Conservation (phyloP, 2,888 invertebrate species). For the Gari tellinella region DNA sequence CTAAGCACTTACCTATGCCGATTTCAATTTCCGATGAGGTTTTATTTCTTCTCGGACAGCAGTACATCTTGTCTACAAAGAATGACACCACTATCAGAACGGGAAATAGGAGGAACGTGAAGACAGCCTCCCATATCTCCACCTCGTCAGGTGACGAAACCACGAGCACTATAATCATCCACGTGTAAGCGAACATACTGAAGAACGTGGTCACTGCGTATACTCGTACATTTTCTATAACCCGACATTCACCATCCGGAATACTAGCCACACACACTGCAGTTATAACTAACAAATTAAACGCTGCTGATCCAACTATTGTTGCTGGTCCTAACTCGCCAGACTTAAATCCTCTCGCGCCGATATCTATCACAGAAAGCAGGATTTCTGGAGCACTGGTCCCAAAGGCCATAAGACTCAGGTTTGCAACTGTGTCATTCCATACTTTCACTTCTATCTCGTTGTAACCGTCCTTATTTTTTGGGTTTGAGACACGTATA, state of each 20-base stretch:
- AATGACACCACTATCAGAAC: slow-evolving; percentile 86
- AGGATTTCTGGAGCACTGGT: slow-evolving; percentile 87
- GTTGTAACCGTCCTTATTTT: slow-evolving; percentile 71
- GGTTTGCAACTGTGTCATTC: slow-evolving; percentile 87
- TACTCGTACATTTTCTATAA: slow-evolving; percentile 85
- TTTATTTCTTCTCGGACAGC: slow-evolving; percentile 66
- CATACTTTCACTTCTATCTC: slow-evolving; percentile 86
- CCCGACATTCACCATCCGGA: slow-evolving; percentile 84
- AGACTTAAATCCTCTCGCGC: slow-evolving; percentile 83
- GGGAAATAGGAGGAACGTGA: slow-evolving; percentile 87
- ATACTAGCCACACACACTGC: slow-evolving; percentile 86
- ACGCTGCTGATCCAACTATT: slow-evolving; percentile 87
- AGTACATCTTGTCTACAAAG: slow-evolving; percentile 85
- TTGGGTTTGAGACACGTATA: slow-evolving; percentile 80
- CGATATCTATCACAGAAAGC: slow-evolving; percentile 86
- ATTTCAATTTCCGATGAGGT: slow-evolving; percentile 75
- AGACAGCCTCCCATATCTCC: slow-evolving; percentile 87
- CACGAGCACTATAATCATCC: slow-evolving; percentile 86
- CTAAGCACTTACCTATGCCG: slow-evolving; percentile 71
- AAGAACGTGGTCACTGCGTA: slow-evolving; percentile 83
- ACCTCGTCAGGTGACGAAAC: slow-evolving; percentile 83
- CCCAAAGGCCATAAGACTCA: slow-evolving; percentile 87
- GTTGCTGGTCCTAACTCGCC: slow-evolving; percentile 87
- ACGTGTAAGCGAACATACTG: slow-evolving; percentile 87
- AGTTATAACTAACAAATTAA: slow-evolving; percentile 86